Evolutionary conservation across 2,113 vertebrate species (phyloP).

Genomic region (Balaeniceps rex): DNA sequence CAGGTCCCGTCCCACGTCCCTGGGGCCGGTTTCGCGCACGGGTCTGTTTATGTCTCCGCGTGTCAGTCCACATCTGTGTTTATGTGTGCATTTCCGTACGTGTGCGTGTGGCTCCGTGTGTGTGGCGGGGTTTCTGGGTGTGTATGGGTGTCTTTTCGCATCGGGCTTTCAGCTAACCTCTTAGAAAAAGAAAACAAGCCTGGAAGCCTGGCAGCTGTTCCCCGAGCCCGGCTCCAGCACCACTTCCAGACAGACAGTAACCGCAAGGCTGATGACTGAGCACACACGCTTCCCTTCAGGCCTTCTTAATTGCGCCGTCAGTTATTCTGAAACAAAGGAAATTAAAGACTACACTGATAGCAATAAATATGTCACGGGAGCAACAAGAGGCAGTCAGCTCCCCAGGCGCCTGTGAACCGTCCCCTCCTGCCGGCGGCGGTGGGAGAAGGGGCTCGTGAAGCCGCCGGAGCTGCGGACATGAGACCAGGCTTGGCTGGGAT

Average conservation of each 20-base stretch:
- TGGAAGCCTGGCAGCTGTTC: slow-evolving; percentile 39
- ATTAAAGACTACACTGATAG: slow-evolving; percentile 3
- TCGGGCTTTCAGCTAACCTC: background rate
- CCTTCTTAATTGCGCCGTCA: background rate
- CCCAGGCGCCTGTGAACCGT: background rate
- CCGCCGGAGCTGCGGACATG: accelerated
- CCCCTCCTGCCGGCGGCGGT: background rate
- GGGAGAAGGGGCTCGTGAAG: background rate
- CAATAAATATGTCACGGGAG: slow-evolving; percentile 11
- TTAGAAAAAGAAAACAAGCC: slow-evolving; percentile 32
- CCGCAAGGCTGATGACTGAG: slow-evolving; percentile 42
- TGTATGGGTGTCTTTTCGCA: background rate
- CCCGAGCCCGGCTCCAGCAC: background rate
- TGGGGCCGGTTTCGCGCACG: background rate
- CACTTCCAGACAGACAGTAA: slow-evolving; percentile 29
- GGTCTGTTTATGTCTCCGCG: slow-evolving; percentile 4
- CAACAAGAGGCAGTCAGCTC: background rate
- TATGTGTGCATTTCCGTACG: background rate
- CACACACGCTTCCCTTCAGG: slow-evolving; percentile 6
- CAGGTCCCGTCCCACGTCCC: background rate
- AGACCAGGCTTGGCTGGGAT: background rate
- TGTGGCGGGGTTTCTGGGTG: background rate
- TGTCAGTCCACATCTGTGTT: slow-evolving; percentile 24
- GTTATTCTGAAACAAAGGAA: slow-evolving; percentile 29
- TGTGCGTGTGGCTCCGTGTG: slow-evolving; percentile 33